Conservation (phyloP, 2,888 invertebrate species). For the Himalopsyche kuldschensis region DNA sequence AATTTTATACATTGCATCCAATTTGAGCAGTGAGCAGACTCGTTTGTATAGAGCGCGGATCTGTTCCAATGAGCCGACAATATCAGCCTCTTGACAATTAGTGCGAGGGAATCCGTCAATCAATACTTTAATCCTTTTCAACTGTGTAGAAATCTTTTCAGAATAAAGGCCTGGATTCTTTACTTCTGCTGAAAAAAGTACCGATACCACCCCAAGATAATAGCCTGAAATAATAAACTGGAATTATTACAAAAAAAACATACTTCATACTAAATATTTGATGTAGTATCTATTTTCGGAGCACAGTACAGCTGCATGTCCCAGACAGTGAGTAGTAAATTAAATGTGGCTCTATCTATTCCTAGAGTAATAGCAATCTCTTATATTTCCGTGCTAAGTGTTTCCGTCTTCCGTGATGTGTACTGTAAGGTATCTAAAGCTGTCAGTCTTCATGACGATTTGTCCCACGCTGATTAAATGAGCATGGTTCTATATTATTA, state of each 20-base stretch:
- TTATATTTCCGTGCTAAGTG: too few species aligned
- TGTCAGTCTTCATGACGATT: too few species aligned
- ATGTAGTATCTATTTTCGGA: too few species aligned
- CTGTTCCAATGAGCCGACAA: slow-evolving; percentile 62
- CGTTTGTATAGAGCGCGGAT: slow-evolving; percentile 72
- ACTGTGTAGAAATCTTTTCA: slow-evolving; percentile 59
- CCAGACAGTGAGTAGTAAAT: too few species aligned
- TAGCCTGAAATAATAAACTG: slow-evolving; percentile 55
- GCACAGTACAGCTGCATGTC: too few species aligned
- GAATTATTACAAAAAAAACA: background rate
- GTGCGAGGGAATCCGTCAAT: slow-evolving; percentile 66
- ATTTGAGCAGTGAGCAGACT: slow-evolving; percentile 68
- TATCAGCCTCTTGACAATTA: slow-evolving; percentile 69
- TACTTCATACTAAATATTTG: too few species aligned
- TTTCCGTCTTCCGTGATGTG: too few species aligned
- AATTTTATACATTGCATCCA: slow-evolving; percentile 45
- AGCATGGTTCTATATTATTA: too few species aligned
- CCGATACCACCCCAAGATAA: slow-evolving; percentile 65
- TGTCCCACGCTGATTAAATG: too few species aligned
- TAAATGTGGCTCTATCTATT: too few species aligned
- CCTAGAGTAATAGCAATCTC: too few species aligned
- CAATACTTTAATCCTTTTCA: slow-evolving; percentile 60
- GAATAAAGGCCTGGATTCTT: slow-evolving; percentile 46
- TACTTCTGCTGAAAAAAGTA: slow-evolving; percentile 50
- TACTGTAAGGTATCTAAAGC: too few species aligned